Percentiles rank a stretch among this genome's conserved stretches.
Conservation (phyloP, 2,797 vertebrate species). For the Harpagifer antarcticus region DNA sequence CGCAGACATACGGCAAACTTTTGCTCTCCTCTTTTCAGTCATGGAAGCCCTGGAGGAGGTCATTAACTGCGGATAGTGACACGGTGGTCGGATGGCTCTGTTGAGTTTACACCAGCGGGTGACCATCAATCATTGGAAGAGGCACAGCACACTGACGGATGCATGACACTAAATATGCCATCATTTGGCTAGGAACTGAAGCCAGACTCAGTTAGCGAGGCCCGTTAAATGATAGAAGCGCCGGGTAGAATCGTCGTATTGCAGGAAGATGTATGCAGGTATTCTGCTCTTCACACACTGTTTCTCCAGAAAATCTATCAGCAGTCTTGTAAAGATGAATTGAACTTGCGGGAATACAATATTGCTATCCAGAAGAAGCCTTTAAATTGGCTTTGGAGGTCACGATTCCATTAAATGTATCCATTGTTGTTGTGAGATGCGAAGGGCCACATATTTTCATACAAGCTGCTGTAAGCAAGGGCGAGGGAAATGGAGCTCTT, state of each 20-base stretch:
- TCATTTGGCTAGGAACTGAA: constrained; percentile 67
- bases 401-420: constrained; percentile 29
- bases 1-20: constrained; percentile 35
- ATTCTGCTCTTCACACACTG: constrained; percentile 26
- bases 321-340: constrained; percentile 15
- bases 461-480: constrained; percentile 46
- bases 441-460: neutral
- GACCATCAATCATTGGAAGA: constrained; percentile 74
- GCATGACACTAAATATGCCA: constrained; percentile 76
- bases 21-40: constrained; percentile 31
- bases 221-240: constrained; percentile 49
- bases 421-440: constrained; percentile 13
- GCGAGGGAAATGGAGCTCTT: constrained; percentile 57
- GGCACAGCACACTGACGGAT: constrained; percentile 65
- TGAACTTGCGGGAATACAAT: constrained; percentile 11
- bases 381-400: constrained; percentile 23
- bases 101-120: constrained; percentile 64
- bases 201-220: constrained; percentile 51
- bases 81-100: constrained; percentile 49
- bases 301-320: constrained; percentile 8
- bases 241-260: constrained; percentile 8
- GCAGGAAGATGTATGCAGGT: constrained; percentile 25
- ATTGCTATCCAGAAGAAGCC: constrained; percentile 18
- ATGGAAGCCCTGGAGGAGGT: constrained; percentile 56
- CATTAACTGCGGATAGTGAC: constrained; percentile 69